Evolutionary conservation across 2,888 invertebrate species (phyloP), one percentile per base, ranked within the genome.

Genomic region (Dascillus cervinus): DNA sequence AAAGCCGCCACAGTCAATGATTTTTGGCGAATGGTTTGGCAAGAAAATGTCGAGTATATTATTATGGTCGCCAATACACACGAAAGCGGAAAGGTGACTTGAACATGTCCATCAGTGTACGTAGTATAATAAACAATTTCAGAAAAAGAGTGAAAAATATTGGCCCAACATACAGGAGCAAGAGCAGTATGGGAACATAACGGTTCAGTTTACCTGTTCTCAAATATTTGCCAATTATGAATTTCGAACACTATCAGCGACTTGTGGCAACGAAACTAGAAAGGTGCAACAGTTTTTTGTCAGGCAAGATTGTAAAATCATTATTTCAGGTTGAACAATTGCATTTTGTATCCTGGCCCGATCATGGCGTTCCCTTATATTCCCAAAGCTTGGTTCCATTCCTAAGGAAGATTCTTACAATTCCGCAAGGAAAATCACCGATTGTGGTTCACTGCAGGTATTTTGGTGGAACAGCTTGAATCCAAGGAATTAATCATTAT

Each of bases 281-380:
- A 66, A 65, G 51, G 67, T 67, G 45, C 30, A 40, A 32, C 9
- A 11, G 11, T 2, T 11, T 11, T 24, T 24, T 6, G 11, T 2
- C 22, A n/a, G 22, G 11, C 3, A 11, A 22, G n/a, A 22, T 10
- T 13, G 24, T n/a, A n/a, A 17, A 17, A 17, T 17, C 17, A 17
- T 28, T 3, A 2, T 3, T 33, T 26, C 13, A 70, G 69, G 44
- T 71, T 1, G 50, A 58, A 22, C 71, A 72, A 31, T 47, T 70
- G 9, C 71, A 72, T 38, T 72, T 66, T 39, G 66, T 64, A 2
- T 60, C 65, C 2, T 72, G 72, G 72, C 71, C 72, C 0, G 71
- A 71, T 43, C 67, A 70, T 35, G 68, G 66, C 2, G 64, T 71
- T 3, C 72, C 72, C 9, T n/a, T 37, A 17, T 37, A 40, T 26